phyloP scores from a whole-genome alignment of 1,140 invertebrate genomes.

The Popillia japonica region DNA sequence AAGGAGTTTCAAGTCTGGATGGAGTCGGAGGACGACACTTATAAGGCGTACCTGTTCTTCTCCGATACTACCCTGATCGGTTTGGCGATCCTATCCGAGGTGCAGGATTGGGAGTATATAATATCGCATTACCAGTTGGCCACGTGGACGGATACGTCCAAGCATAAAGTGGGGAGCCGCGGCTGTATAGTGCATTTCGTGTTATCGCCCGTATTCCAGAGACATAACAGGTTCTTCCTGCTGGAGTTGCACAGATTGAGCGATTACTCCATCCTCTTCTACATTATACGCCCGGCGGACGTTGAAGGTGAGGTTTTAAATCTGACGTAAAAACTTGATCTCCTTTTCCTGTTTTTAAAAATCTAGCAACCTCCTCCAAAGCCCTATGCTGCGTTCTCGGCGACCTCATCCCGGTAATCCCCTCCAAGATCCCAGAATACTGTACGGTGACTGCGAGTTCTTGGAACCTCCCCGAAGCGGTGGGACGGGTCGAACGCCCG shows the following conservation, averaged over 20 bases:
- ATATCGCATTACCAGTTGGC: constrained; percentile 49
- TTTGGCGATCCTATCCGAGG: constrained; percentile 48
- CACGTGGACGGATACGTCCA: constrained; percentile 42
- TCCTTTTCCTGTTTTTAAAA: no score
- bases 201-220: constrained; percentile 53
- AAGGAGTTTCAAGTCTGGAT: background rate
- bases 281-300: constrained; percentile 50
- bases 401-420: constrained; percentile 58
- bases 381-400: constrained; percentile 48
- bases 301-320: background rate
- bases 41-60: background rate
- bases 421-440: constrained; percentile 56
- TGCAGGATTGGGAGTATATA: constrained; percentile 49
- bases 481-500: constrained; percentile 47
- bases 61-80: constrained; percentile 33
- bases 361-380: background rate
- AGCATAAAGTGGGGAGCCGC: constrained; percentile 44
- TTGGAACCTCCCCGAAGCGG: constrained; percentile 32
- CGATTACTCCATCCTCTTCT: constrained; percentile 60
- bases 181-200: constrained; percentile 50
- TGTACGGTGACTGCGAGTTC: constrained; percentile 41
- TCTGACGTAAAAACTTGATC: no score
- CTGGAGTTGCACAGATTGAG: constrained; percentile 65
- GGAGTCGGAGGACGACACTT: background rate
- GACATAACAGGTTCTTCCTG: constrained; percentile 47